phyloP scores from a whole-genome alignment of 2,113 vertebrate species.

The Tachycineta bicolor region DNA sequence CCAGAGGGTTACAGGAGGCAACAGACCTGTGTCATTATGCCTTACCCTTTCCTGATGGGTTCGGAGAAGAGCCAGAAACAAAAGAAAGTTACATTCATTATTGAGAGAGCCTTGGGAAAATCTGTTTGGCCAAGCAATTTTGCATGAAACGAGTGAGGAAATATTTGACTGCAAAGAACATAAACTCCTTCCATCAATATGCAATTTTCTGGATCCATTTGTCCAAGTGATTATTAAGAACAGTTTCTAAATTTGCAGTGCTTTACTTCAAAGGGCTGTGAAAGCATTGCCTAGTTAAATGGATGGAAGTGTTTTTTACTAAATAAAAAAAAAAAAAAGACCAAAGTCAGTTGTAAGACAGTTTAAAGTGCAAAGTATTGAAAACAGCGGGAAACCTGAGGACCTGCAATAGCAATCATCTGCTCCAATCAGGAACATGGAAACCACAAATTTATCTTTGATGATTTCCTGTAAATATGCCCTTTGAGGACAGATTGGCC shows the following conservation, averaged over 20 bases:
- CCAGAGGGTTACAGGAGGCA: conserved; percentile 46
- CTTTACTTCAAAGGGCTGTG: conserved; percentile 25
- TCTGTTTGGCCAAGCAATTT: conserved; percentile 61
- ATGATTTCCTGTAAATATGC: conserved; percentile 59
- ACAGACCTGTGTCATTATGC: conserved; percentile 44
- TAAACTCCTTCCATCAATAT: conserved; percentile 61
- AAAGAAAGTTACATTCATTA: conserved; percentile 60
- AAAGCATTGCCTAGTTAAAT: conserved; percentile 50
- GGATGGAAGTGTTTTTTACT: conserved; percentile 6
- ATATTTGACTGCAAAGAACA: conserved; percentile 60
- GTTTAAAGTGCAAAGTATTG: conserved; percentile 52
- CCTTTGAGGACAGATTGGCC: conserved; percentile 43
- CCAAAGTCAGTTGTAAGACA: conserved; percentile 27
- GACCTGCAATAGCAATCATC: conserved; percentile 41
- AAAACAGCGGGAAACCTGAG: conserved; percentile 55
- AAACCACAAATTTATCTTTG: conserved; percentile 51
- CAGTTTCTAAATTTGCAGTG: conserved; percentile 19
- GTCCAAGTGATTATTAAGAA: conserved; percentile 59
- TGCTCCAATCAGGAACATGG: conserved; percentile 33
- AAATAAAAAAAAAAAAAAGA: not conserved
- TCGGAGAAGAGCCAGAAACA: conserved; percentile 50
- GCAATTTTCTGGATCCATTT: conserved; percentile 62
- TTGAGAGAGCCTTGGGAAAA: conserved; percentile 43
- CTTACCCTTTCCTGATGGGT: conserved; percentile 55
- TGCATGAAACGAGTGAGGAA: conserved; percentile 38